Percentiles rank a stretch among this genome's conserved stretches.
Conservation (phyloP, 2,888 invertebrate species). For the Drosophila percnosoma region DNA sequence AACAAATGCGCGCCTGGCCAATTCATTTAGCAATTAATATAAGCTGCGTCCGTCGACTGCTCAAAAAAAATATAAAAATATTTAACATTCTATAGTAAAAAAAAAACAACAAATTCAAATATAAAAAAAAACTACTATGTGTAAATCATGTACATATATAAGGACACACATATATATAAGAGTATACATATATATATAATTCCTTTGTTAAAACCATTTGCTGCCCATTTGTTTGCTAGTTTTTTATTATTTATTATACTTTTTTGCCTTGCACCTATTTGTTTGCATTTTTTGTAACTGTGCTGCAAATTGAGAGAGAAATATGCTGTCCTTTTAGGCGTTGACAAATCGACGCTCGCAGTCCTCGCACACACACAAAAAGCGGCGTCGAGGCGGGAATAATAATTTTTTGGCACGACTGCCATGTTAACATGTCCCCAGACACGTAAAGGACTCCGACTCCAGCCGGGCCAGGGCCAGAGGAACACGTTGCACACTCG, state of each 20-base stretch:
- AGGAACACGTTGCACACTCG: conserved; percentile 58
- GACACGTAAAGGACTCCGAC: conserved; percentile 65
- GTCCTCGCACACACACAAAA: conserved; percentile 61
- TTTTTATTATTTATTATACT: conserved; percentile 40
- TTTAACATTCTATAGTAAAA: conserved; percentile 21
- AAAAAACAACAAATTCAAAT: conserved; percentile 3
- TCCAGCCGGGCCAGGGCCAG: conserved; percentile 22
- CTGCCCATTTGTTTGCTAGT: conserved; percentile 63
- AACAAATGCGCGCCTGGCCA: conserved; percentile 65
- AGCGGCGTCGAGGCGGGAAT: conserved; percentile 76
- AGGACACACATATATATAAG: background rate
- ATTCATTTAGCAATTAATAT: conserved; percentile 81
- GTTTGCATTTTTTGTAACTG: conserved; percentile 13
- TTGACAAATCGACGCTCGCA: conserved; percentile 77
- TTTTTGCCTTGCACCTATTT: conserved; percentile 15
- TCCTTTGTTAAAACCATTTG: conserved; percentile 77
- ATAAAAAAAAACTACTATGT: conserved; percentile 64
- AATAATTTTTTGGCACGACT: conserved; percentile 84
- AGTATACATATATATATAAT: conserved; percentile 64
- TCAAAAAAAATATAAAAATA: conserved; percentile 18
- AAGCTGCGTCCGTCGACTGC: conserved; percentile 69
- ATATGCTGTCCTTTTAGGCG: conserved; percentile 82
- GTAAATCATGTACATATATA: conserved; percentile 42
- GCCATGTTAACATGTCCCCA: conserved; percentile 84
- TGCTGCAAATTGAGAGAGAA: conserved; percentile 65